Percentiles rank a stretch among this genome's conserved stretches.
phyloP scores from a whole-genome alignment of 2,113 vertebrate genomes.

The Pogona vitticeps region DNA sequence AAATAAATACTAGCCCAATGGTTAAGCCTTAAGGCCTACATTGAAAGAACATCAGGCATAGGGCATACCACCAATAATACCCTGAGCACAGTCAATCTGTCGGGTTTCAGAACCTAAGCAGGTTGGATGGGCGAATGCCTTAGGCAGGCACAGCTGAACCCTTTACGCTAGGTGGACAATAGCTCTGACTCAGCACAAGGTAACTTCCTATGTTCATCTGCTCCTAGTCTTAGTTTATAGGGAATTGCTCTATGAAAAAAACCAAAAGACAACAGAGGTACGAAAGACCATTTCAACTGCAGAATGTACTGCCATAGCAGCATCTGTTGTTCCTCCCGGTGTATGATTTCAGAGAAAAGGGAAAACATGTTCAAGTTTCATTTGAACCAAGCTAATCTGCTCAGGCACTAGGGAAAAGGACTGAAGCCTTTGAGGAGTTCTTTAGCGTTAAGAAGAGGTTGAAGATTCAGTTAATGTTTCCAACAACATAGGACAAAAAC shows the following conservation, averaged over 20 bases:
- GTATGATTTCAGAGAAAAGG: neutral
- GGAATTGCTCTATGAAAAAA: neutral
- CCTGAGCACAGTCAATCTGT: no score
- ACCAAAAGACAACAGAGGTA: neutral
- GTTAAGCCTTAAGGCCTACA: neutral
- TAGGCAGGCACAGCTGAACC: no score
- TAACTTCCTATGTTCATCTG: no score
- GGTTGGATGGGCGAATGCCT: no score
- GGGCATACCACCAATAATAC: neutral
- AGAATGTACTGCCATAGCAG: neutral
- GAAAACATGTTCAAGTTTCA: neutral
- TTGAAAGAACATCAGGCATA: neutral
- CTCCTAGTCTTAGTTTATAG: no score
- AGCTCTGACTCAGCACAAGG: no score
- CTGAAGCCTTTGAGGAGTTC: neutral
- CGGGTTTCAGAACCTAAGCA: no score
- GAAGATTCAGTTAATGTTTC: neutral
- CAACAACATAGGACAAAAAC: neutral
- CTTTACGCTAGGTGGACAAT: no score
- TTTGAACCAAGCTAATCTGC: neutral
- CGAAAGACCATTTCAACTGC: neutral
- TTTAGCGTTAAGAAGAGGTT: neutral
- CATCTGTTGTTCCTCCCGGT: neutral
- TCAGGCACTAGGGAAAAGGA: neutral
- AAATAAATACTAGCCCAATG: neutral